Evolutionary conservation across 2,797 vertebrate species (phyloP), one percentile per base, ranked within the genome.

Genomic region (Bradypus variegatus): DNA sequence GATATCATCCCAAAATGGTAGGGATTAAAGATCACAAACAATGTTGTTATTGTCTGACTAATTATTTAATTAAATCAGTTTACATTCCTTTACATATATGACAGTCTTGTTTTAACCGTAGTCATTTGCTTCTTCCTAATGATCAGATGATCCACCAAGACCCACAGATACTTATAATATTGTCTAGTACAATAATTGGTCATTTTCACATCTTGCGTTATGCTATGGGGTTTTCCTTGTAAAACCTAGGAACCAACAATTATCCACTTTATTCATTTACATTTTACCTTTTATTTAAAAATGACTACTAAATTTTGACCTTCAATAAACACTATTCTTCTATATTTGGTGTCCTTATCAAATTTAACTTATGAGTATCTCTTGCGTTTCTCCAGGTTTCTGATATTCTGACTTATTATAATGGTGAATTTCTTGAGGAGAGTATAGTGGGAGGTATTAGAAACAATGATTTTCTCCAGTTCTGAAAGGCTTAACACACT

Each of bases 191-290:
- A 73, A 86, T 77, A 7, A 48, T 27, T 78, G 11, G 6, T 60
- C 19, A 65, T 88, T 83, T 92, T 80, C 23, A 53, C 11, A 76
- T 73, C n/a, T 89, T 93, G 60, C 48, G 14, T 92, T 86, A 45
- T 83, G 18, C 13, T 73, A 13, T 76, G 29, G 62, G 27, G 4
- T 55, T 95, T 93, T 88, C 16, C 67, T 91, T 33, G 69, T 78
- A 87, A 81, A 84, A 3, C 38, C 6, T 36, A 67, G 11, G 19
- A 91, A 75, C 8, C 19, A 87, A 41, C 15, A 80, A 55, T 45
- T 81, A 41, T 41, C 16, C 11, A 85, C 18, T 92, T 94, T 86
- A 48, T 93, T 60, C 33, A 62, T 77, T 67, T 93, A 53, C 12
- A 58, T 79, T 86, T 65, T 84, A 65, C 1, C 0, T 36, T 86